A percentile compares a stretch with the other conserved stretches of the same genome.
Evolutionary conservation across 2,113 vertebrate species (phyloP).

Genomic region (Rhipidura dahli): DNA sequence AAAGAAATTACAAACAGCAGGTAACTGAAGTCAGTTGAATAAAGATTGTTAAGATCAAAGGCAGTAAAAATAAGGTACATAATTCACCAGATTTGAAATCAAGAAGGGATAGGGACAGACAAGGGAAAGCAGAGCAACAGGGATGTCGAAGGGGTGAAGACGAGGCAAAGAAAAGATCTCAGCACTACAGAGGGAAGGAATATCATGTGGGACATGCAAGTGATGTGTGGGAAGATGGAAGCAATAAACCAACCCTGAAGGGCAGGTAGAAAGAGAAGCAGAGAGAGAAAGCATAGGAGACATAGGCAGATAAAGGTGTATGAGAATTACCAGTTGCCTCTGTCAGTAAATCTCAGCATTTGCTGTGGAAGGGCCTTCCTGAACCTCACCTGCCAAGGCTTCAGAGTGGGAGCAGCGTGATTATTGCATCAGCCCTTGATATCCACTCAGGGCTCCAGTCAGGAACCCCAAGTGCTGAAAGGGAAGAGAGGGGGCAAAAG

Average conservation of each 20-base stretch:
- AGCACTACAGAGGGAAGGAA: neutral
- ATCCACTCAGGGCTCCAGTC: neutral
- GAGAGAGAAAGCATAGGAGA: neutral
- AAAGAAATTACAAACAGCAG: neutral
- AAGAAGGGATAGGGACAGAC: neutral
- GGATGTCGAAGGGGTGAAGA: neutral
- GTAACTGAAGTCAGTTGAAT: neutral
- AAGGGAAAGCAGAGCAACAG: neutral
- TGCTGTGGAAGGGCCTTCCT: neutral
- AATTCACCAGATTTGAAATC: neutral
- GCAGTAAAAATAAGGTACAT: neutral
- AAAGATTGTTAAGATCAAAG: neutral
- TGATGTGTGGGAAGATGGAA: neutral
- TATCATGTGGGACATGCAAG: neutral
- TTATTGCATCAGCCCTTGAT: accelerated
- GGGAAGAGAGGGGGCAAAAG: neutral
- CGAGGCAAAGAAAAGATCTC: neutral
- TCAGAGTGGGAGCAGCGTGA: accelerated
- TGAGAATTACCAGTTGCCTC: neutral
- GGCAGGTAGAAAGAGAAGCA: neutral
- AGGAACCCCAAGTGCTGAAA: neutral
- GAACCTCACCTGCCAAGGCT: neutral
- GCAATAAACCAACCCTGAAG: neutral
- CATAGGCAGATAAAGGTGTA: neutral
- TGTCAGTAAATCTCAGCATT: neutral